Percentiles rank a stretch among this genome's conserved stretches.
Conservation (phyloP, 2,888 invertebrate species). For the Aleiodes leptofemur region DNA sequence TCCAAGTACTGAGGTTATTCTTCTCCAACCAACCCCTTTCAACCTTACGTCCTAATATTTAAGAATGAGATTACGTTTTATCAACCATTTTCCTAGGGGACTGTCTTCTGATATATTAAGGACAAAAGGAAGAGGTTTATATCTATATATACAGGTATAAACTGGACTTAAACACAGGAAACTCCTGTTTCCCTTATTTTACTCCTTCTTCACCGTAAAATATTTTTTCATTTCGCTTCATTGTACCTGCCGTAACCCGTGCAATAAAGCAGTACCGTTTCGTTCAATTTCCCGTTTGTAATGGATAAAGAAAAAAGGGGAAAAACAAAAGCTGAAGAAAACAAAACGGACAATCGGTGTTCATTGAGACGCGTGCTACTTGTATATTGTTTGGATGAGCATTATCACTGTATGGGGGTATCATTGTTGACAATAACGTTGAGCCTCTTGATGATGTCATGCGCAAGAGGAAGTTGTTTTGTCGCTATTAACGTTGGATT, state of each 20-base stretch:
- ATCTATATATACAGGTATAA: neutral
- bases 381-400: constrained; percentile 8
- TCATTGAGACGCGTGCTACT: constrained; percentile 15
- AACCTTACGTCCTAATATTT: constrained; percentile 29
- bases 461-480: constrained; percentile 4
- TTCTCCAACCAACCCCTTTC: neutral
- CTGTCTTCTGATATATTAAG: constrained; percentile 6
- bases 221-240: constrained; percentile 33
- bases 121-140: neutral
- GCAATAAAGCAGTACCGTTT: constrained; percentile 35
- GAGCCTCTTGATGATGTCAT: constrained; percentile 21
- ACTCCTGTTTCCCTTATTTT: neutral
- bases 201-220: constrained; percentile 30
- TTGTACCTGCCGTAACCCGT: constrained; percentile 14
- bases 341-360: constrained; percentile 21
- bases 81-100: neutral
- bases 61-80: constrained; percentile 31
- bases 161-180: constrained; percentile 27
- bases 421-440: constrained; percentile 17
- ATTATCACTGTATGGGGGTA: neutral
- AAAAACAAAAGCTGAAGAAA: constrained; percentile 10
- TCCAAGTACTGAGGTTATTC: neutral
- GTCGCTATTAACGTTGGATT: neutral
- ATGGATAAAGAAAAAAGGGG: constrained; percentile 22
- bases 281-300: constrained; percentile 38